These are phyloP conservation scores for Campoplex nolae DNA, from an alignment of 2,888 invertebrate genomes.

Conservation along the genomic window DNA sequence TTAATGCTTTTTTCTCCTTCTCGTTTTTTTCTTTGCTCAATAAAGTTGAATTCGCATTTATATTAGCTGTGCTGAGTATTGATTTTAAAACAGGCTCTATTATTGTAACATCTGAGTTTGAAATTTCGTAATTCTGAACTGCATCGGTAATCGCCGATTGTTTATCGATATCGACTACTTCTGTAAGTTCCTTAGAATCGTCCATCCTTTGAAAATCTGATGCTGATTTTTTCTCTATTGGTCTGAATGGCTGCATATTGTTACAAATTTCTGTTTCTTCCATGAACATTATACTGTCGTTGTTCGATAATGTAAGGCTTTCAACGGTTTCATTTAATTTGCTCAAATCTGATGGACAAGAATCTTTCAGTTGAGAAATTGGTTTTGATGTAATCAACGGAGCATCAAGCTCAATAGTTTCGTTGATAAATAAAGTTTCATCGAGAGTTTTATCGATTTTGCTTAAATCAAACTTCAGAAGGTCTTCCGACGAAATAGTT, in stretches of 20 bases:
- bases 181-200: constrained; percentile 23
- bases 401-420: not conserved
- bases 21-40: constrained; percentile 29
- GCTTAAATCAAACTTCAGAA: not conserved
- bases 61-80: constrained; percentile 20
- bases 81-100: constrained; percentile 55
- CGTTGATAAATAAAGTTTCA: not conserved
- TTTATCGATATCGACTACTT: not conserved
- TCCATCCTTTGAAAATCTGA: not conserved
- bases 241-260: not conserved
- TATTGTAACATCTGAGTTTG: not conserved
- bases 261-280: not conserved
- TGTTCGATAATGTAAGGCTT: not conserved
- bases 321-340: not conserved
- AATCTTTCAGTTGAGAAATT: too few species aligned
- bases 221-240: not conserved
- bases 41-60: not conserved
- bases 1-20: constrained; percentile 68
- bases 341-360: not conserved
- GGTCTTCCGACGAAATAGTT: not conserved
- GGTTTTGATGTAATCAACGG: not conserved
- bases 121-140: not conserved
- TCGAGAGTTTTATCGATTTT: not conserved
- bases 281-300: not conserved
- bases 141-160: not conserved